Base-by-base conservation (phyloP, 2,888 invertebrate genomes). In the Perdita meconis region DNA sequence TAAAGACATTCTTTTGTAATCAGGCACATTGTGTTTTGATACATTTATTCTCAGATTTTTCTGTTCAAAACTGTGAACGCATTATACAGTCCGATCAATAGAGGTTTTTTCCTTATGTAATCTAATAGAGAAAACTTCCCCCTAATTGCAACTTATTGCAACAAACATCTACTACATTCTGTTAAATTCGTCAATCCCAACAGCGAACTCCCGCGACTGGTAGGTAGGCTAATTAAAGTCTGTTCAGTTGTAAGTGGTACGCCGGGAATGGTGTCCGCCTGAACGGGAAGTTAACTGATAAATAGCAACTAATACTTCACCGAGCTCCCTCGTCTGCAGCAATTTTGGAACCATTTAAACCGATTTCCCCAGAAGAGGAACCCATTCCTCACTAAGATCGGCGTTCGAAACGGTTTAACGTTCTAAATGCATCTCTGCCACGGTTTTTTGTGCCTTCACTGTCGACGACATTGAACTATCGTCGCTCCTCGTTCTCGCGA, bases 211-310 rank as follows among this genome's bases (percentile, higher is more conserved):
- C 8, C 16, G 16, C 44, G 44, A n/a, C 6, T 16, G 44, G 44
- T 19, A 44, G 44, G 44, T 19, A 0, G 19, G 47, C 47, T 47
- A 47, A 47, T 47, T 47, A 47, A 47, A 47, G 10, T 3, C 42
- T 10, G 13, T 38, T 30, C 51, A 71, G 59, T 65, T 65, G 61
- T 64, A 69, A 82, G 55, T 73, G 66, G 26, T 63, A 67, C 79
- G 74, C 67, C 40, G 42, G 51, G 50, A 38, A 42, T 55, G 66
- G 67, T 57, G 76, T 64, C 66, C 75, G 71, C n/a, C 59, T 53
- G 65, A 83, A 84, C 81, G 70, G 81, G 80, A 84, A 88, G 84
- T 86, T 84, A 87, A 83, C 86, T 82, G 84, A 87, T 87, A 86
- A 86, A 88, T 87, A 86, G 83, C 71, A 56, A 79, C 84, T 86